phyloP scores from a whole-genome alignment of 2,888 invertebrate species.

The Diarsia mendica region DNA sequence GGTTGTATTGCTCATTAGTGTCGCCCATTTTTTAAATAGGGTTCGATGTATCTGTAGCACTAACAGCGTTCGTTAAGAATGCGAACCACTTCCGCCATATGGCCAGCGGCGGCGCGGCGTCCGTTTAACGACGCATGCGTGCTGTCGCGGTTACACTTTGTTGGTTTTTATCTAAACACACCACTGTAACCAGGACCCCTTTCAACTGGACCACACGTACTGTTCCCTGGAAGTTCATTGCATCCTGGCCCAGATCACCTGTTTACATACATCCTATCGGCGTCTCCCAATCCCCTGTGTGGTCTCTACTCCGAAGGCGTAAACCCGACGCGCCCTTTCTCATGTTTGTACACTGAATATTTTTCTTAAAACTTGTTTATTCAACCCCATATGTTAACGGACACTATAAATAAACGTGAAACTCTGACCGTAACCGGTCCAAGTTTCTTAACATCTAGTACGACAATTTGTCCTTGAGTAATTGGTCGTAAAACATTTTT shows the following conservation, averaged over 20 bases:
- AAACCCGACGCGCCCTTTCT: conserved; percentile 41
- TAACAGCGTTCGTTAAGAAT: conserved; percentile 72
- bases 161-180: conserved; percentile 77
- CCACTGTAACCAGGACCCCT: conserved; percentile 59
- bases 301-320: conserved; percentile 66
- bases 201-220: conserved; percentile 72
- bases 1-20: conserved; percentile 58
- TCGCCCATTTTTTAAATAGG: conserved; percentile 62
- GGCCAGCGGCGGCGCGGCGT: conserved; percentile 71
- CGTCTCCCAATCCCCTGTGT: conserved; percentile 67
- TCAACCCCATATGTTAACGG: conserved; percentile 71
- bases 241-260: conserved; percentile 68
- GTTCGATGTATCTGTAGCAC: conserved; percentile 62
- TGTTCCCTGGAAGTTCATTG: conserved; percentile 66
- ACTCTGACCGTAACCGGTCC: conserved; percentile 62
- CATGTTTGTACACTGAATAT: conserved; percentile 60
- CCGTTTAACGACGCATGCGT: conserved; percentile 72
- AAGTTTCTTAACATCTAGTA: conserved; percentile 60
- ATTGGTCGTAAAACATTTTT: conserved; percentile 72
- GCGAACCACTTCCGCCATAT: conserved; percentile 84
- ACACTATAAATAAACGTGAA: conserved; percentile 70
- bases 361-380: conserved; percentile 68
- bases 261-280: conserved; percentile 67
- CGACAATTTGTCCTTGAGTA: conserved; percentile 73
- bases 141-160: conserved; percentile 76